phyloP scores from a whole-genome alignment of 64 coral and sea anemone genomes.

The Exaiptasia diaphana region DNA sequence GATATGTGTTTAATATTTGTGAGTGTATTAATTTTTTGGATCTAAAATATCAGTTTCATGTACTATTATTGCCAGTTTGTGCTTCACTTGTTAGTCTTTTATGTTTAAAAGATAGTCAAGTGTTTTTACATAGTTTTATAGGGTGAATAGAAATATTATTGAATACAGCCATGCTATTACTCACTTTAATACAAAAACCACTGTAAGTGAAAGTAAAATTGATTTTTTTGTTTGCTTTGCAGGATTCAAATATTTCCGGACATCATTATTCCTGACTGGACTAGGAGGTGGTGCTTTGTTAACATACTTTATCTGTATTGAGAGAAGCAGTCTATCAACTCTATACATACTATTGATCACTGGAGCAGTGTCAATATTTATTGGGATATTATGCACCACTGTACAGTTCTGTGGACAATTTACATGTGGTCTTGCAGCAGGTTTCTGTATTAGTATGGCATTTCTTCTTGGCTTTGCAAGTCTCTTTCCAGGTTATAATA shows the following conservation, averaged over 20 bases:
- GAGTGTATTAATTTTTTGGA: no score
- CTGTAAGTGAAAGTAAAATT: background rate
- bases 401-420: constrained; percentile 79
- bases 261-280: constrained; percentile 57
- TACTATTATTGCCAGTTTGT: no score
- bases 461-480: constrained; percentile 73
- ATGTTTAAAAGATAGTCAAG: no score
- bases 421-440: constrained; percentile 58
- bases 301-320: constrained; percentile 62
- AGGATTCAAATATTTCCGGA: constrained; percentile 85
- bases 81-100: no score
- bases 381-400: constrained; percentile 83
- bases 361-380: constrained; percentile 65
- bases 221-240: background rate
- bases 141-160: no score
- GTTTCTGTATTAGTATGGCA: constrained; percentile 64
- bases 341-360: constrained; percentile 79
- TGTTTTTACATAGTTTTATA: no score
- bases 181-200: background rate
- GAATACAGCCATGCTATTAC: no score
- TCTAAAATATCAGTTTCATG: no score
- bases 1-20: no score
- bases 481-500: constrained; percentile 28
- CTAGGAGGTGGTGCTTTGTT: constrained; percentile 55
- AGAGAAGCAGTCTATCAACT: constrained; percentile 45